A percentile compares a stretch with the other conserved stretches of the same genome.
Conservation (phyloP, 1,140 invertebrate species). For the Arctopsyche grandis region DNA sequence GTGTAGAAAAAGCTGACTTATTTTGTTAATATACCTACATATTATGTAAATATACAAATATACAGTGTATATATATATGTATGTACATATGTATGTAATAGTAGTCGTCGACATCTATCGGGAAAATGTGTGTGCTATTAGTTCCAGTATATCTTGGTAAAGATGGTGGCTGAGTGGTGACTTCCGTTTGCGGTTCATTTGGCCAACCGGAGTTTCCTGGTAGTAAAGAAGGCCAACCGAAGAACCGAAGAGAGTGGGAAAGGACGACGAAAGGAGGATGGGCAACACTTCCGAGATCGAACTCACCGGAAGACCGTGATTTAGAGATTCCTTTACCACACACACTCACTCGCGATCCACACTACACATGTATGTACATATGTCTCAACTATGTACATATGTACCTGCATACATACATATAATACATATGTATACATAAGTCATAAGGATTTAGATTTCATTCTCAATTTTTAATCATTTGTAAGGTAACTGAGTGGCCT, state of each 20-base stretch:
- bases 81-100: background rate
- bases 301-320: slow-evolving; percentile 32
- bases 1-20: too few species aligned
- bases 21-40: too few species aligned
- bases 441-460: too few species aligned
- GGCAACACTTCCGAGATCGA: slow-evolving; percentile 34
- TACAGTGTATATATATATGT: background rate
- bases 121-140: slow-evolving; percentile 9
- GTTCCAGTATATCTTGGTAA: slow-evolving; percentile 28
- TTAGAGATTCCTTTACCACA: background rate
- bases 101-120: background rate
- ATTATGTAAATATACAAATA: too few species aligned
- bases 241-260: background rate
- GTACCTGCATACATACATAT: background rate
- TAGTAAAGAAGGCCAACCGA: slow-evolving; percentile 1
- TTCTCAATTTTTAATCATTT: too few species aligned
- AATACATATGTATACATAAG: background rate
- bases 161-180: slow-evolving; percentile 35
- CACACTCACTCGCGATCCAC: background rate
- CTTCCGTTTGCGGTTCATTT: slow-evolving; percentile 39
- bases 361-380: background rate
- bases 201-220: slow-evolving; percentile 35
- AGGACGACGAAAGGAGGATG: background rate
- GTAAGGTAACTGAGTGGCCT: too few species aligned
- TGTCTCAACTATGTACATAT: background rate